Evolutionary conservation across 2,888 invertebrate species (phyloP).

Genomic region (Frankliniella intonsa): DNA sequence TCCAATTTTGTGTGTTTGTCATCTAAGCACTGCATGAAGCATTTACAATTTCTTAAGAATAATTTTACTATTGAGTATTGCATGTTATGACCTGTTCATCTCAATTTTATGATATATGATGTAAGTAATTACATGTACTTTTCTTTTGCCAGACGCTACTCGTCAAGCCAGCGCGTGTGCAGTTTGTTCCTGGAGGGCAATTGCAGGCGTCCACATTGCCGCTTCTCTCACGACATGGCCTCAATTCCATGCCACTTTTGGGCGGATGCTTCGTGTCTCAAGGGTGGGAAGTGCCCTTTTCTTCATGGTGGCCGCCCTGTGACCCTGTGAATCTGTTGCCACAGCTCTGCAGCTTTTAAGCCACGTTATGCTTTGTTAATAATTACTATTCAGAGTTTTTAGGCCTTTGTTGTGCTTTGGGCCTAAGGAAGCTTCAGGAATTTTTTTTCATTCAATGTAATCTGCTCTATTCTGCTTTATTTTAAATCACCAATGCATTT

Average conservation of each 20-base stretch:
- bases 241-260: conserved; percentile 50
- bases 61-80: background rate
- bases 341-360: conserved; percentile 10
- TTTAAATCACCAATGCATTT: background rate
- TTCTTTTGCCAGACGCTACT: conserved; percentile 30
- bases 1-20: background rate
- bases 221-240: conserved; percentile 49
- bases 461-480: background rate
- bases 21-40: too few relatives aligned
- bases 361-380: background rate
- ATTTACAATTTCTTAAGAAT: too few relatives aligned
- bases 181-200: conserved; percentile 45
- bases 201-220: conserved; percentile 49
- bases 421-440: background rate
- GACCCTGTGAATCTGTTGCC: conserved; percentile 14
- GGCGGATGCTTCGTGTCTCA: conserved; percentile 49
- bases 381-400: too few relatives aligned
- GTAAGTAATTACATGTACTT: background rate
- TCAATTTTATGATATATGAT: background rate
- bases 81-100: background rate
- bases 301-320: conserved; percentile 10
- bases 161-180: conserved; percentile 44
- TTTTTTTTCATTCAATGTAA: background rate
- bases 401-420: background rate
- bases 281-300: conserved; percentile 44